phyloP scores from a whole-genome alignment of 2,797 vertebrate genomes.

The Dallia pectoralis region DNA sequence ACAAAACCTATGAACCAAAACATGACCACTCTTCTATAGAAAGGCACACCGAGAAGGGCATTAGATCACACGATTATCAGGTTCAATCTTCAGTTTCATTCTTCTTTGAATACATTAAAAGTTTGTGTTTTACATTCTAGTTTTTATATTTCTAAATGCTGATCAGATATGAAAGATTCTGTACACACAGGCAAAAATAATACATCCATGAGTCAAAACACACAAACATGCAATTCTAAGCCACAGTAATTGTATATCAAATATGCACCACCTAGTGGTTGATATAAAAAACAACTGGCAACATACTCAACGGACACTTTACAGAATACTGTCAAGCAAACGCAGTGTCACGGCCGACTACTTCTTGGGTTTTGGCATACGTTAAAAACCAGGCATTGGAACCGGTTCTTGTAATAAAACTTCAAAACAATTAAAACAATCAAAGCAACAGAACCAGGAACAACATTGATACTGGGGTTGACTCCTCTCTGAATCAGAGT shows the following conservation, averaged over 20 bases:
- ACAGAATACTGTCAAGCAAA: neutral
- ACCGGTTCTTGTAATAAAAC: neutral
- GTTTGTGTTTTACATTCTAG: neutral
- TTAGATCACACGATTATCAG: neutral
- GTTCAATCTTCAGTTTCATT: neutral
- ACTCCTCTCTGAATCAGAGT: too few species aligned
- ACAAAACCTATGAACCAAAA: neutral
- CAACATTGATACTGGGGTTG: too few species aligned
- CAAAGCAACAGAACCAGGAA: too few species aligned
- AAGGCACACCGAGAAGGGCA: neutral
- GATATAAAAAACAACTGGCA: conserved; percentile 26
- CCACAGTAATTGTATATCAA: conserved; percentile 1
- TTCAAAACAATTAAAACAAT: too few species aligned
- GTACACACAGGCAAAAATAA: conserved; percentile 1
- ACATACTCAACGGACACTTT: neutral
- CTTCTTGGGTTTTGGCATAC: conserved; percentile 21
- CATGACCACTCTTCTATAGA: neutral
- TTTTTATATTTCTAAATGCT: neutral
- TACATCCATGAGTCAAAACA: neutral
- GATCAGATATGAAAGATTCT: conserved; percentile 12
- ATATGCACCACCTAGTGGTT: conserved; percentile 48
- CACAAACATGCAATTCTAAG: neutral
- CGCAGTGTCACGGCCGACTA: neutral
- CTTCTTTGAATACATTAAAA: neutral
- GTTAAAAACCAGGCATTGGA: neutral